Conservation (phyloP, 2,797 vertebrate species). For the Notamacropus eugenii region DNA sequence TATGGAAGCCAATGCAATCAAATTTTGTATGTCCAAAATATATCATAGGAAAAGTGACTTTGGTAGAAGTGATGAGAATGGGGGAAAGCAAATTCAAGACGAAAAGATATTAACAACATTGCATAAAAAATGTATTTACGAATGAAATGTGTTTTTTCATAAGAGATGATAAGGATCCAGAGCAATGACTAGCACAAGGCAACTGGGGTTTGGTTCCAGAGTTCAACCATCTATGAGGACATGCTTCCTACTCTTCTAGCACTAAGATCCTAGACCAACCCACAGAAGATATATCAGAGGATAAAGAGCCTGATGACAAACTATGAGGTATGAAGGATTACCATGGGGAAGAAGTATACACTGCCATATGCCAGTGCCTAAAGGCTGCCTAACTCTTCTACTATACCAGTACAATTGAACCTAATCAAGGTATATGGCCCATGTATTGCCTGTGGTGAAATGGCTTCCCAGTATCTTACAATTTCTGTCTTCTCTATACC, state of each 20-base stretch:
- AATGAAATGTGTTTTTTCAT: not conserved
- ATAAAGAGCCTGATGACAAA: not conserved
- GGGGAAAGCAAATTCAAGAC: not conserved
- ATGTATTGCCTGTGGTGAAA: not conserved
- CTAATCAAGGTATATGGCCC: not conserved
- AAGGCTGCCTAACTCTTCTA: not conserved
- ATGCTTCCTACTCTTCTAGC: not conserved
- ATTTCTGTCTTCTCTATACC: not conserved
- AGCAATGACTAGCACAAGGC: not conserved
- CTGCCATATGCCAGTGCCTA: not conserved
- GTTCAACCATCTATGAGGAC: not conserved
- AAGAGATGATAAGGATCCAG: conserved; percentile 9
- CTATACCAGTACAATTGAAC: not conserved
- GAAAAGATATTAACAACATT: not conserved
- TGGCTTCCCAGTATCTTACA: not conserved
- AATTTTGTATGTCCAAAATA: not conserved
- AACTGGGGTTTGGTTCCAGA: not conserved
- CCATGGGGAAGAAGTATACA: not conserved
- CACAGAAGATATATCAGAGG: not conserved
- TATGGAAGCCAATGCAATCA: not conserved
- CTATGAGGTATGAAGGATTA: not conserved
- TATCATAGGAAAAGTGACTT: not conserved
- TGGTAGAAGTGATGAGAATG: not conserved
- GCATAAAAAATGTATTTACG: conserved; percentile 13
- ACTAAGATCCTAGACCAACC: not conserved